Base-by-base conservation (phyloP, 1,140 invertebrate genomes). In the Drosophila ironensis region DNA sequence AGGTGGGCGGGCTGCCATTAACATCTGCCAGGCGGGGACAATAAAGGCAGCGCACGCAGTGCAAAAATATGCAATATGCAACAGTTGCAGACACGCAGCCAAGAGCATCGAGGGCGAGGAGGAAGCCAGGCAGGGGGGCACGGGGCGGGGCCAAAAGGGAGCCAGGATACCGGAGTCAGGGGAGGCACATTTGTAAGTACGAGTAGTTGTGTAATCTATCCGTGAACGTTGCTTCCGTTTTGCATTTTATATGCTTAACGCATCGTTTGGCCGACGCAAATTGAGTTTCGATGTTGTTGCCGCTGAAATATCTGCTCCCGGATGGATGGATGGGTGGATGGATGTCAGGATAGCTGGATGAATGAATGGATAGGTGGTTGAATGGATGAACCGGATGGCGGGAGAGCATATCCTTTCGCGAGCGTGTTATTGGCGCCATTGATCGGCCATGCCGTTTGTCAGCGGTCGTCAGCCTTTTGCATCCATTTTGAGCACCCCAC, bases 21-120 rank as follows among this genome's bases (percentile, higher is more conserved):
- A 52, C 46, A 60, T 46, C 33, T 27, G 25, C 30, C 30, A 37
- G 41, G 56, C 5, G 19, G 12, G 54, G 56, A 73, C 75, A 78
- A 78, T 78, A 73, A 80, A 70, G 67, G 56, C 74, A 37, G 28
- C 35, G 28, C 68, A 77, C 64, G 61, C 74, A 59, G 46, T 68
- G 47, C n/a, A n/a, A n/a, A n/a, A n/a, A n/a, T n/a, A n/a, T n/a
- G n/a, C 69, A 73, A 78, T 78, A 78, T 78, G 74, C 75, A 80
- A 80, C 75, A 80, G 75, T 80, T 80, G 57, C 74, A 57, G 56
- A 52, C 50, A 67, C 67, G 67, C 60, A 57, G 46, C 47, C 67
- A 54, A 38, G 30, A 48, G 22, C 24, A 1, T 11, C 28, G 42
- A 7, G 7, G 30, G 12, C 17, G 5, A 19, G 8, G 16, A 4